Base-by-base conservation (phyloP, 1,140 invertebrate genomes). In the Thrips palmi region DNA sequence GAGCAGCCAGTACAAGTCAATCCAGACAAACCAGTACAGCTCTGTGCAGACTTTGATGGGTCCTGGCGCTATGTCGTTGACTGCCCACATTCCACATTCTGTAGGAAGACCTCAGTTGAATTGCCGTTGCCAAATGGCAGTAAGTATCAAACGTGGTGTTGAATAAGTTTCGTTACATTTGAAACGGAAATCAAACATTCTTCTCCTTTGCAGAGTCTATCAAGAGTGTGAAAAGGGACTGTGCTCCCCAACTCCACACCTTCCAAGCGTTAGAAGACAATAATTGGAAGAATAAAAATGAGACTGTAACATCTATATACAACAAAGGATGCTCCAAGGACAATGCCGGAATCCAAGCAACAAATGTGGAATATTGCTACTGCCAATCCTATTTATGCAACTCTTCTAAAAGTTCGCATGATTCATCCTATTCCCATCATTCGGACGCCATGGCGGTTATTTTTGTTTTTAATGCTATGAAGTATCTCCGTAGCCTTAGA, bases 61-160 rank as follows among this genome's bases (percentile, higher is more conserved):
- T 70, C 71, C 3, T 52, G 64, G 1, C 58, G 60, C 36, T 84
- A 68, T 52, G 64, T 77, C 44, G 65, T 75, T 0, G 66, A 73
- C 33, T 86, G 82, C 53, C 75, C 75, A 3, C 73, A 67, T 46
- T 85, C 82, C 4, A 83, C 79, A 0, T 71, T 80, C 60, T 86
- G 82, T 49, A 66, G 75, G 59, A 84, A 81, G 49, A 71, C 69
- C 43, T 70, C 74, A 5, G 69, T 70, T 39, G 56, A 67, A 43
- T 61, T 70, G 3, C 57, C 59, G 39, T 57, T 77, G 39, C 60
- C 61, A 33, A 68, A 70, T 49, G 71, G 68, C 59, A 65, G 70
- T 74, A 55, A 58, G 56, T 50, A 24, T n/a, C 32, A 14, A 29
- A 11, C n/a, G n/a, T n/a, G n/a, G n/a, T n/a, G n/a, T n/a, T n/a